Percentiles rank a stretch among this genome's conserved stretches.
phyloP scores from a whole-genome alignment of 2,797 vertebrate species.

The Epinephelus malabaricus region DNA sequence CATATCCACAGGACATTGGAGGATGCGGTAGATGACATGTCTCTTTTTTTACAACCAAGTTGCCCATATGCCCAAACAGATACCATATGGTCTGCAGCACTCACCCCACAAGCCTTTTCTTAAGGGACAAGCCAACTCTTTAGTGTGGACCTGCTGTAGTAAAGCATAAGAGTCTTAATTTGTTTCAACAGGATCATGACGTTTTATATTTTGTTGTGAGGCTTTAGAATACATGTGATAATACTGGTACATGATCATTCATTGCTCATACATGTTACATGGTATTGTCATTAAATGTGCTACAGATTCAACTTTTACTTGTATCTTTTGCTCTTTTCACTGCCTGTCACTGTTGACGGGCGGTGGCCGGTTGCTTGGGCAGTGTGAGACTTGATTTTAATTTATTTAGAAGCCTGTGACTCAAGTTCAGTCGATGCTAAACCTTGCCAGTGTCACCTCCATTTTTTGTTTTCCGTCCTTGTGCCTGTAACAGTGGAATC shows the following conservation, averaged over 20 bases:
- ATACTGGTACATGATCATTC: not conserved
- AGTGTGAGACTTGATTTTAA: conserved; percentile 32
- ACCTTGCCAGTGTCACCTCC: conserved; percentile 34
- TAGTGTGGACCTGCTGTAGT: not conserved
- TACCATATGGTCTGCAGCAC: conserved; percentile 49
- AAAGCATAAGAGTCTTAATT: not conserved
- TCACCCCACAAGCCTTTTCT: conserved; percentile 9
- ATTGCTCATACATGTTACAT: not conserved
- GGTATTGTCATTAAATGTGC: not conserved
- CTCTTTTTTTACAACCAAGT: conserved; percentile 12
- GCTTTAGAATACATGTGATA: not conserved
- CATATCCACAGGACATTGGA: conserved; percentile 12
- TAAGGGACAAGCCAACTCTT: conserved; percentile 6
- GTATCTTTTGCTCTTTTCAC: conserved; percentile 7
- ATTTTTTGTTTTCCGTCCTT: conserved; percentile 32
- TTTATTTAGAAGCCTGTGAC: conserved; percentile 26
- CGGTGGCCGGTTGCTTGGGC: not conserved
- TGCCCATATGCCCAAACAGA: conserved; percentile 52
- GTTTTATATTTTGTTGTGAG: not conserved
- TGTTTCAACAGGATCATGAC: not conserved
- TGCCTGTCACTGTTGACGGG: not conserved
- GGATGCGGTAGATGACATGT: conserved; percentile 15
- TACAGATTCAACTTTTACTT: not conserved
- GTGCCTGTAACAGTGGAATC: conserved; percentile 26
- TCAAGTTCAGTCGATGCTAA: conserved; percentile 32